A percentile compares a stretch with the other conserved stretches of the same genome.
phyloP scores from a whole-genome alignment of 2,113 vertebrate species.

The Benitochromis conjunctus region DNA sequence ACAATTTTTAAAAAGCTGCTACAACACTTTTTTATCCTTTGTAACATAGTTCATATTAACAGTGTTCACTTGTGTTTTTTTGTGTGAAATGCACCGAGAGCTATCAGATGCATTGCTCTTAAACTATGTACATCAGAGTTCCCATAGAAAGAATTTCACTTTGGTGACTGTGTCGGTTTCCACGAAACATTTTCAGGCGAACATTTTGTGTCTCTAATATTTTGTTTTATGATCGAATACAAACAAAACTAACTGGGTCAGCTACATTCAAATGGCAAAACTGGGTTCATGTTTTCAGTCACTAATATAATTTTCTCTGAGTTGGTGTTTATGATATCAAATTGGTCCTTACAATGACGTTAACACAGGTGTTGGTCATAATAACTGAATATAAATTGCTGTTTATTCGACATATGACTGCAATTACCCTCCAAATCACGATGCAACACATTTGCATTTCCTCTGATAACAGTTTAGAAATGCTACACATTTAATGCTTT shows the following conservation, averaged over 20 bases:
- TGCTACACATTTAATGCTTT: not conserved
- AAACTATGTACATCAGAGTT: not conserved
- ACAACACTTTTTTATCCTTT: not conserved
- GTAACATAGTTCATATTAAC: not conserved
- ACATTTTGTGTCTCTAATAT: not conserved
- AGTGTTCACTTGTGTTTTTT: not conserved
- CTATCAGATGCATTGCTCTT: not conserved
- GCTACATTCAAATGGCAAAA: not conserved
- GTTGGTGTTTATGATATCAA: not conserved
- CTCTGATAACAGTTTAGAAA: not conserved
- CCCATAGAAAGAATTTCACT: not conserved
- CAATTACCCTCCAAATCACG: not conserved
- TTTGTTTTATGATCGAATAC: not conserved
- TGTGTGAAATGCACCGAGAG: not conserved
- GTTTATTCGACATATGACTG: not conserved
- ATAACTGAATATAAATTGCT: not conserved
- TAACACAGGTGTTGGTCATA: rapidly evolving
- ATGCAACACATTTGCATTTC: not conserved
- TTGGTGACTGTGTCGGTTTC: not conserved
- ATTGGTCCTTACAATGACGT: not conserved
- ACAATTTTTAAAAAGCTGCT: not conserved
- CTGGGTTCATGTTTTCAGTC: not conserved
- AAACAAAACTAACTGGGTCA: not conserved
- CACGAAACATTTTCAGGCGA: not conserved
- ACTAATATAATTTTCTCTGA: not conserved